These are phyloP conservation scores for Ectemnius cavifrons DNA, from an alignment of 2,888 invertebrate species.

Conservation along the genomic window DNA sequence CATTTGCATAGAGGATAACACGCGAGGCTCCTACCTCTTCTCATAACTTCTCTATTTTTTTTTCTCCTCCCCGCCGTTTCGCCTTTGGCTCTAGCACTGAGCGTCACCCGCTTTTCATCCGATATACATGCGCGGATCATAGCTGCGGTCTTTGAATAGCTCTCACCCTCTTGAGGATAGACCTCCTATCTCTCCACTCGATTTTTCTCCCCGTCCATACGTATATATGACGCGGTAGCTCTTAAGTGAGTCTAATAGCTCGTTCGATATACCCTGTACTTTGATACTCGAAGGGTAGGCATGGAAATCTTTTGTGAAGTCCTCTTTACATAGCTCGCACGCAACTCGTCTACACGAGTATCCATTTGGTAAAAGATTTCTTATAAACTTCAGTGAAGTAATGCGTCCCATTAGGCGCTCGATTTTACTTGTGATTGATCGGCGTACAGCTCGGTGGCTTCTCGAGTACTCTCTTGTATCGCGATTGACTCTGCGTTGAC, in stretches of 20 bases:
- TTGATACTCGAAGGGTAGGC: too few species aligned
- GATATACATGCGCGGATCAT: constrained; percentile 61
- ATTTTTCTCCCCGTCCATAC: constrained; percentile 1
- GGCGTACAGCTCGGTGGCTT: too few species aligned
- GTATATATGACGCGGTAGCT: background rate
- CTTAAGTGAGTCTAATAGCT: constrained; percentile 9
- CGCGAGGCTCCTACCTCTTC: constrained; percentile 38
- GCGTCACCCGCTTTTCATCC: constrained; percentile 36
- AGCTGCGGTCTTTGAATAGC: constrained; percentile 53
- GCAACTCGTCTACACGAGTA: too few species aligned
- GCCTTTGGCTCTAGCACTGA: constrained; percentile 12
- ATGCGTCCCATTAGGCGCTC: too few species aligned
- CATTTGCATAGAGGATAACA: constrained; percentile 68
- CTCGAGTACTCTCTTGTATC: too few species aligned
- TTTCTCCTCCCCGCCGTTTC: constrained; percentile 15
- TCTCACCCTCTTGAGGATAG: constrained; percentile 29
- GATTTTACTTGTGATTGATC: too few species aligned
- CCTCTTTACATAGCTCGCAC: too few species aligned
- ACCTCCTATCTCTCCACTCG: constrained; percentile 33
- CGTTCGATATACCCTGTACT: too few species aligned
- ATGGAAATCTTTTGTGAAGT: too few species aligned
- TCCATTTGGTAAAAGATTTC: too few species aligned
- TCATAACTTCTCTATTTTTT: constrained; percentile 63
- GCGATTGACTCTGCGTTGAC: too few species aligned
- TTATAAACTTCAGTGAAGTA: too few species aligned